Percentiles rank a stretch among this genome's conserved stretches.
Evolutionary conservation across 2,888 invertebrate genomes (phyloP).

Genomic region (Taphrorychus bicolor): DNA sequence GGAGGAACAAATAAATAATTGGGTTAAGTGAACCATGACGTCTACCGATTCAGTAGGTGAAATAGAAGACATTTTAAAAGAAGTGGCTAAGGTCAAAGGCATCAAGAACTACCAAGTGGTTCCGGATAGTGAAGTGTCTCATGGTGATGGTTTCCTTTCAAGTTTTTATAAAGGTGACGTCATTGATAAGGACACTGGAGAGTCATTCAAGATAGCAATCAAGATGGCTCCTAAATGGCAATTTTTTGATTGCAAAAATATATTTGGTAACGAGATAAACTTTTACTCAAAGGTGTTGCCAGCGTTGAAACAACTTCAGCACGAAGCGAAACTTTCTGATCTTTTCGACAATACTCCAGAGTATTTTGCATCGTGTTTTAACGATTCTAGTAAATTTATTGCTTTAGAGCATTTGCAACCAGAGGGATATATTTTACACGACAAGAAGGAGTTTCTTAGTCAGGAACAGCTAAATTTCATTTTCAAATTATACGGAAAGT

Average conservation of each 20-base stretch:
- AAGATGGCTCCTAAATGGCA: constrained; percentile 21
- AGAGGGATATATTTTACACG: constrained; percentile 15
- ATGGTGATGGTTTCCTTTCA: constrained; percentile 19
- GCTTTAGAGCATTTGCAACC: constrained; percentile 18
- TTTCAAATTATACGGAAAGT: constrained; percentile 25
- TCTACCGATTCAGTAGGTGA: too few relatives aligned
- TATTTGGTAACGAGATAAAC: constrained; percentile 17
- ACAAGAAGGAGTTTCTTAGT: constrained; percentile 26
- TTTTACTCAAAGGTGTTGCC: constrained; percentile 23
- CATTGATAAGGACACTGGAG: constrained; percentile 9
- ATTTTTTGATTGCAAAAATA: neutral
- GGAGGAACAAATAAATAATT: too few relatives aligned
- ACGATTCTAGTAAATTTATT: constrained; percentile 8
- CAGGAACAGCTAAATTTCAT: constrained; percentile 16
- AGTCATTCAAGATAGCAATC: constrained; percentile 9
- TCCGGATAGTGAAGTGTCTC: neutral
- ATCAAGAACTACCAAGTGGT: constrained; percentile 12
- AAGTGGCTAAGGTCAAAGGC: constrained; percentile 8
- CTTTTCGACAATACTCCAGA: constrained; percentile 20
- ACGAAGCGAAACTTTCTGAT: neutral
- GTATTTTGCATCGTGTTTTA: neutral
- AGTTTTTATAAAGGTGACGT: constrained; percentile 20
- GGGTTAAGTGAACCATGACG: too few relatives aligned
- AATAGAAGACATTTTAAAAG: constrained; percentile 8
- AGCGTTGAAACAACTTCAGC: constrained; percentile 4